Percentiles rank a stretch among this genome's conserved stretches.
Conservation (phyloP, 1,140 invertebrate species). For the Drosophila saltans region DNA sequence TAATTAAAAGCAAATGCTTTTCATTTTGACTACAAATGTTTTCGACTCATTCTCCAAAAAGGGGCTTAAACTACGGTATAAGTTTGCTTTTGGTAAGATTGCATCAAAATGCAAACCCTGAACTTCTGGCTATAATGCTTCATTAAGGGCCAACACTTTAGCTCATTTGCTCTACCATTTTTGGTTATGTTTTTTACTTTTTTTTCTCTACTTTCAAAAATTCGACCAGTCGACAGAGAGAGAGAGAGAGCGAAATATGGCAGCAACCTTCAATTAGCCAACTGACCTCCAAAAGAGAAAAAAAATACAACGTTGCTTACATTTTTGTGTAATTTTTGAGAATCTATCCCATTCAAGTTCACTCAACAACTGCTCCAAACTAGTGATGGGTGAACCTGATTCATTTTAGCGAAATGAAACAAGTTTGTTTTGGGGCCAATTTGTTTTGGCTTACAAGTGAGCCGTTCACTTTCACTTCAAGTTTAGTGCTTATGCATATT, state of each 20-base stretch:
- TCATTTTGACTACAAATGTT: slow-evolving; percentile 5
- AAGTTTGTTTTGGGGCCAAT: not conserved
- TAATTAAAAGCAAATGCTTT: slow-evolving; percentile 76
- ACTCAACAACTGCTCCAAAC: slow-evolving; percentile 6
- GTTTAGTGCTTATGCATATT: too few relatives aligned
- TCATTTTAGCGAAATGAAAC: not conserved
- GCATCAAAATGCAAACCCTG: slow-evolving; percentile 1
- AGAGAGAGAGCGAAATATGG: not conserved
- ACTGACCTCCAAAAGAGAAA: slow-evolving; percentile 68
- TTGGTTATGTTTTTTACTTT: not conserved
- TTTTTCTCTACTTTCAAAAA: not conserved
- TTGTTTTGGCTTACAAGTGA: not conserved
- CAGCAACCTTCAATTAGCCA: slow-evolving; percentile 68
- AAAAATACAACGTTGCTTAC: slow-evolving; percentile 44
- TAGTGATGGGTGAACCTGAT: not conserved
- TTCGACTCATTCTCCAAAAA: not conserved
- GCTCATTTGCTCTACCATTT: slow-evolving; percentile 6
- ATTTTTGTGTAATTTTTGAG: slow-evolving; percentile 21
- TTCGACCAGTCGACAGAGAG: not conserved
- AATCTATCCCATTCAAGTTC: not conserved
- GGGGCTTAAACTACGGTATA: not conserved
- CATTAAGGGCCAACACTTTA: slow-evolving; percentile 12
- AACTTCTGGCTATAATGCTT: slow-evolving; percentile 7
- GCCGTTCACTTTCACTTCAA: not conserved
- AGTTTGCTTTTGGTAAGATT: slow-evolving; percentile 12